A percentile compares a stretch with the other conserved stretches of the same genome.
phyloP scores from a whole-genome alignment of 2,888 invertebrate genomes.

The Lasioglossum vierecki region DNA sequence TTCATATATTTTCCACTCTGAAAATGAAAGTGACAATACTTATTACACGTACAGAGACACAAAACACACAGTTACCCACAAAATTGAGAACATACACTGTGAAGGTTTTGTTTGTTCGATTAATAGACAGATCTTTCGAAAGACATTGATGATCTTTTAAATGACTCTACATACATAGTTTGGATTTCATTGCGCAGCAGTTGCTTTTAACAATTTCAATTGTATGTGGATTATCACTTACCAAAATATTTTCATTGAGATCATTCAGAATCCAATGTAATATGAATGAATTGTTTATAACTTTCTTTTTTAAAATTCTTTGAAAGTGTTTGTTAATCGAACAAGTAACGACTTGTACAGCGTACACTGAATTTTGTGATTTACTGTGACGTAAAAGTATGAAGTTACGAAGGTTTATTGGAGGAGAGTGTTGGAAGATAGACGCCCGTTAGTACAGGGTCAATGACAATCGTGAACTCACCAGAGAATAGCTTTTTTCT shows the following conservation, averaged over 20 bases:
- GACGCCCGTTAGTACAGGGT: constrained; percentile 56
- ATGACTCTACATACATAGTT: not conserved
- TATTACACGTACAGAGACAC: constrained; percentile 64
- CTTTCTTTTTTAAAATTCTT: not conserved
- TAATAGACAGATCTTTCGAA: not conserved
- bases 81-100: not conserved
- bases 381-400: constrained; percentile 22
- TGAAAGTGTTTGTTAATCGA: not conserved
- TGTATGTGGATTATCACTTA: not conserved
- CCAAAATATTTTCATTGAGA: not conserved
- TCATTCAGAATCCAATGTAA: not conserved
- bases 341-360: not conserved
- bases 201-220: not conserved
- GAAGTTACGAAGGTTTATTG: constrained; percentile 38
- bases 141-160: not conserved
- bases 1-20: constrained; percentile 32
- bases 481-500: constrained; percentile 52
- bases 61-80: constrained; percentile 36
- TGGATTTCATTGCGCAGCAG: not conserved
- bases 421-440: constrained; percentile 39
- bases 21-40: constrained; percentile 75
- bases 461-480: constrained; percentile 53
- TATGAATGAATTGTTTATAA: not conserved
- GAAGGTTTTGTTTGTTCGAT: not conserved
- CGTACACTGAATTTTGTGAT: not conserved